phyloP scores from a whole-genome alignment of 92 coral and sea anemone species.

The Diadumene lineata region DNA sequence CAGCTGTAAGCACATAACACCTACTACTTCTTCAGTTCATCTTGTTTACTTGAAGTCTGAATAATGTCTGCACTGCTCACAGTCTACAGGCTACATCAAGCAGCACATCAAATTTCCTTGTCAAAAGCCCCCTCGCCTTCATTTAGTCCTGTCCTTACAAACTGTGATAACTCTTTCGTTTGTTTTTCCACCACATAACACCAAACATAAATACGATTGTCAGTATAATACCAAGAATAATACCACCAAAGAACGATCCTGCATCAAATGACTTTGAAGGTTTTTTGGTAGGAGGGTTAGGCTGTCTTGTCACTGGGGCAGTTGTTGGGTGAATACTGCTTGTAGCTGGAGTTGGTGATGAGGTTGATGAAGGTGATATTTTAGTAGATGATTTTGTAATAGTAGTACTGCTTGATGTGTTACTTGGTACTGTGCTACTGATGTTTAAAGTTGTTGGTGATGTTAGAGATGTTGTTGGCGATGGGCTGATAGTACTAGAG shows the following conservation, averaged over 20 bases:
- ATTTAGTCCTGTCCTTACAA: slow-evolving; percentile 22
- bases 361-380: not conserved
- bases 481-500: not conserved
- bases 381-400: not conserved
- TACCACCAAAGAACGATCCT: slow-evolving; percentile 93
- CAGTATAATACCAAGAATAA: slow-evolving; percentile 73
- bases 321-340: slow-evolving; percentile 7
- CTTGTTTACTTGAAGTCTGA: too few species aligned
- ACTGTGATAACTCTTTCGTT: slow-evolving; percentile 85
- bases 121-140: not conserved
- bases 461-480: not conserved
- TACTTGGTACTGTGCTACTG: not conserved
- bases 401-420: not conserved
- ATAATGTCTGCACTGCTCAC: not conserved
- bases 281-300: slow-evolving; percentile 8
- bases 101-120: not conserved
- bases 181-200: slow-evolving; percentile 71
- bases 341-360: slow-evolving; percentile 21
- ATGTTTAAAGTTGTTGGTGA: not conserved
- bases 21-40: too few species aligned
- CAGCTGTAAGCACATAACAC: not conserved
- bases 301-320: slow-evolving; percentile 13
- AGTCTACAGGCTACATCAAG: not conserved
- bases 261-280: slow-evolving; percentile 73
- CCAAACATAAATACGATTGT: slow-evolving; percentile 43